Conservation (phyloP, 2,797 vertebrate genomes). For the Alauda arvensis region DNA sequence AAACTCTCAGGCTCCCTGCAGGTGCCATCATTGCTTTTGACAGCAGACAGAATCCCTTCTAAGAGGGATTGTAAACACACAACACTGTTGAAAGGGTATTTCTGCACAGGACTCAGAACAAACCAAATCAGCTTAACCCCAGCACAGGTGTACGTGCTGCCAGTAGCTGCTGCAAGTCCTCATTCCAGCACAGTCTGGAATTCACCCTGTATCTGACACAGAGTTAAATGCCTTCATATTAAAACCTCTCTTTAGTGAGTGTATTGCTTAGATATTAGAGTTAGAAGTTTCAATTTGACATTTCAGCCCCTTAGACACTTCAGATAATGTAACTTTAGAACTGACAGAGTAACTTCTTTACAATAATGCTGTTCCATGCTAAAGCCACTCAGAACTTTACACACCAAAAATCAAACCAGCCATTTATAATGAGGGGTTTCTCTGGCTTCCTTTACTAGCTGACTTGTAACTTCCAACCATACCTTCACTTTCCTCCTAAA, state of each 20-base stretch:
- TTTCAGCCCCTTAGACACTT: not conserved
- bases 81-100: not conserved
- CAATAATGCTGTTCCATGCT: not conserved
- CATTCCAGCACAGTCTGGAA: not conserved
- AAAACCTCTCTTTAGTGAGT: not conserved
- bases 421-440: conserved; percentile 17
- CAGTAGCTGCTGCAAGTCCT: not conserved
- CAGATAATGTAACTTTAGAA: not conserved
- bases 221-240: not conserved
- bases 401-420: not conserved
- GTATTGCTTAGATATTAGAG: not conserved
- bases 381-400: not conserved
- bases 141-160: rapidly evolving
- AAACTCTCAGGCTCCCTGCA: not conserved
- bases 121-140: not conserved
- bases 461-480: conserved; percentile 21
- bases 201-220: not conserved
- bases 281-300: not conserved
- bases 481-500: not conserved
- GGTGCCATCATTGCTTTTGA: not conserved
- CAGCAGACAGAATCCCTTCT: not conserved
- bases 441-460: not conserved
- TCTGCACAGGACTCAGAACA: not conserved
- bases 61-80: not conserved
- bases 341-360: not conserved